phyloP scores from a whole-genome alignment of 1,140 invertebrate genomes.

The Pogonomyrmex californicus region DNA sequence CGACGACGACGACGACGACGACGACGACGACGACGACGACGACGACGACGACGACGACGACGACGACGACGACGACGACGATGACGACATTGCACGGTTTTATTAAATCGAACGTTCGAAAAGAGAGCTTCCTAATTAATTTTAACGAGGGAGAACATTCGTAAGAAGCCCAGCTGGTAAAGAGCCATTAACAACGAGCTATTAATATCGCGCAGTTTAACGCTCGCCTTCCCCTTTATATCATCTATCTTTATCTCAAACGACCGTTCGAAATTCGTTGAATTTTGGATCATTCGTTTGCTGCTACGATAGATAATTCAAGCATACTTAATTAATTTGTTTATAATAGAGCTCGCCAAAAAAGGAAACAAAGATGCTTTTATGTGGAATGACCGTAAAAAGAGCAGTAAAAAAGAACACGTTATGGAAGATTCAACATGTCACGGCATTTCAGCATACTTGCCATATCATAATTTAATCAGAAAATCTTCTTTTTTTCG shows the following conservation, averaged over 20 bases:
- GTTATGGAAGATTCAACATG: background rate
- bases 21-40: background rate
- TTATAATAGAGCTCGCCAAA: background rate
- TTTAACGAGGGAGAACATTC: conserved; percentile 26
- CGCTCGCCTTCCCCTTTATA: background rate
- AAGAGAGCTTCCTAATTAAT: conserved; percentile 13
- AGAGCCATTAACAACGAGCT: conserved; percentile 7
- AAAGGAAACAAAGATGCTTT: background rate
- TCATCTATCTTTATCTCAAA: background rate
- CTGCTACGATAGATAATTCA: background rate
- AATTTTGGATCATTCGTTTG: background rate
- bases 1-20: background rate
- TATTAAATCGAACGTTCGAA: conserved; percentile 15
- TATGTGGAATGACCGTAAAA: background rate
- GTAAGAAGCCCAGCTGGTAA: background rate
- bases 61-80: background rate
- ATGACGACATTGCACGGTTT: background rate
- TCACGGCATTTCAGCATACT: background rate
- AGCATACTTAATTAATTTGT: conserved; percentile 14
- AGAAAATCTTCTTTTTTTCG: background rate
- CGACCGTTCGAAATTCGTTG: conserved; percentile 5
- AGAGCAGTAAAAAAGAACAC: background rate
- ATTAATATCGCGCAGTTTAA: conserved; percentile 15
- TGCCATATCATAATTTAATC: conserved; percentile 1
- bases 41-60: background rate